Conservation (phyloP, 2,797 vertebrate species). For the Thamnophis elegans region DNA sequence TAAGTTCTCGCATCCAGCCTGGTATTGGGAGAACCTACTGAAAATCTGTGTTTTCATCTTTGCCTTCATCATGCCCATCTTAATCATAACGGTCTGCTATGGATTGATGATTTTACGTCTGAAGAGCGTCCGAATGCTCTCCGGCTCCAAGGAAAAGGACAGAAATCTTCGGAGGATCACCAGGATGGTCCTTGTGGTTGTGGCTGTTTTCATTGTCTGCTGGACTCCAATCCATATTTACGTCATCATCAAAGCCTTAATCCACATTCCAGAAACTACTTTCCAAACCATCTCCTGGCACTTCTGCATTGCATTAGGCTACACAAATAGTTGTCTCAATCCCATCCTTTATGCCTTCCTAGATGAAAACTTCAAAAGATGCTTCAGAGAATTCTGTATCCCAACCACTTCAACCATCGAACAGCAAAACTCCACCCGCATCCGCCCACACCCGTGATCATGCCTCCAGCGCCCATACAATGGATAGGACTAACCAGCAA, state of each 20-base stretch:
- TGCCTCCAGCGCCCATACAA: conserved; percentile 86
- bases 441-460: conserved; percentile 84
- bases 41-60: conserved; percentile 99
- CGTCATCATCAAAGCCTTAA: conserved; percentile 92
- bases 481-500: conserved; percentile 91
- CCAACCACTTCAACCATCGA: conserved; percentile 87
- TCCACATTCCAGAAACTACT: conserved; percentile 89
- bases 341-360: conserved; percentile 97
- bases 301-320: conserved; percentile 97
- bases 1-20: conserved; percentile 89
- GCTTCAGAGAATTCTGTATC: conserved; percentile 97
- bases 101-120: conserved; percentile 97
- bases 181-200: conserved; percentile 97
- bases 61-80: conserved; percentile 96
- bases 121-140: conserved; percentile 96
- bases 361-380: conserved; percentile 99
- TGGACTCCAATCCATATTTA: conserved; percentile 99
- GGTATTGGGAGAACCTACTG: conserved; percentile 98
- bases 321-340: conserved; percentile 96
- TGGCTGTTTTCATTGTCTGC: conserved; percentile 96
- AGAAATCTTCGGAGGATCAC: conserved; percentile 95
- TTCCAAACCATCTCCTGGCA: conserved; percentile 97
- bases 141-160: conserved; percentile 97
- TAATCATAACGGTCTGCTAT: conserved; percentile 97
- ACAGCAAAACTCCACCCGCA: conserved; percentile 88